Evolutionary conservation across 2,888 invertebrate genomes (phyloP).

Genomic region (Conus canariensis): DNA sequence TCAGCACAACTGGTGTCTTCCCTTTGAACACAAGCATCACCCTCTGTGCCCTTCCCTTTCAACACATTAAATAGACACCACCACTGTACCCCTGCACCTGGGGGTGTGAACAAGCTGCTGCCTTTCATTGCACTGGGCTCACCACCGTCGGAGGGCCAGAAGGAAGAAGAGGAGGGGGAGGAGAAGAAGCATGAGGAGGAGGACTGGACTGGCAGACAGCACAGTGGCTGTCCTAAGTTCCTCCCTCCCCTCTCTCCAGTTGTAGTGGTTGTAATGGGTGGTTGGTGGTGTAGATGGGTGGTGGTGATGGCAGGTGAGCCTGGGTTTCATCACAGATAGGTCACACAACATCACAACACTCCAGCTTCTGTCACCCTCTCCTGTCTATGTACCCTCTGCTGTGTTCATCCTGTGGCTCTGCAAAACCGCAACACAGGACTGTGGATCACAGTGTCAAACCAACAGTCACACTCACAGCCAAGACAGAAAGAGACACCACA

Average conservation of each 20-base stretch:
- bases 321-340: slow-evolving; percentile 24
- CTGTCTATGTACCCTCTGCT: background rate
- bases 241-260: background rate
- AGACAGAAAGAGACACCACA: background rate
- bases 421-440: background rate
- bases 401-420: slow-evolving; percentile 16
- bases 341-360: slow-evolving; percentile 8
- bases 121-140: slow-evolving; percentile 28
- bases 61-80: no score
- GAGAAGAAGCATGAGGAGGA: background rate
- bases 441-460: background rate
- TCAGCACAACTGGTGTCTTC: no score
- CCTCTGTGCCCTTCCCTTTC: no score
- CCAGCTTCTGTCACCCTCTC: background rate
- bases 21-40: no score
- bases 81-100: background rate
- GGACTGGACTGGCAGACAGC: background rate
- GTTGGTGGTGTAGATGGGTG: no score
- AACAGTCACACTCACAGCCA: background rate
- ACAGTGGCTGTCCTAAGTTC: background rate
- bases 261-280: background rate
- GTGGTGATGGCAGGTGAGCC: background rate
- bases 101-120: slow-evolving; percentile 2
- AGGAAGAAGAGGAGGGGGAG: background rate
- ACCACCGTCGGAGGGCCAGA: no score